phyloP scores from a whole-genome alignment of 2,797 vertebrate genomes.

The Pachyuromys duprasi region DNA sequence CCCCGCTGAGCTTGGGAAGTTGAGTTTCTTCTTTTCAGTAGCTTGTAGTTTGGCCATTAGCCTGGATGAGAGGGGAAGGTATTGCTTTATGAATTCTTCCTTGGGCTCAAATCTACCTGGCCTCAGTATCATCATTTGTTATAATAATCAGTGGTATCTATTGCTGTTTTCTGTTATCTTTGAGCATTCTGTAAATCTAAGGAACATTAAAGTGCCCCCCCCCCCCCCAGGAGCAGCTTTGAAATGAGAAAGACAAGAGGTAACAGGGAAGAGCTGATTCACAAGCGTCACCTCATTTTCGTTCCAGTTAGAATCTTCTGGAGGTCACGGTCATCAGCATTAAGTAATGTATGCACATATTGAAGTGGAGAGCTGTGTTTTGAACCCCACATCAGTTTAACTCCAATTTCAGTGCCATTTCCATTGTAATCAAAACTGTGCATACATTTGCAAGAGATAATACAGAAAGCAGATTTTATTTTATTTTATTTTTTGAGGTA shows the following conservation, averaged over 20 bases:
- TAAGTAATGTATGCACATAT: slow-evolving; percentile 17
- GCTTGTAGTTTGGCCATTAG: background rate
- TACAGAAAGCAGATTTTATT: background rate
- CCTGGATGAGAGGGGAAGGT: background rate
- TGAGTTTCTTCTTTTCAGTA: background rate
- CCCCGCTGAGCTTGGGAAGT: background rate
- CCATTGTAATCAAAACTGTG: slow-evolving; percentile 34
- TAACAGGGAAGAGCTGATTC: background rate
- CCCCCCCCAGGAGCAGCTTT: background rate
- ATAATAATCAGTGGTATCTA: background rate
- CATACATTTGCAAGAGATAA: background rate
- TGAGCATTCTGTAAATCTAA: background rate
- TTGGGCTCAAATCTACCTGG: background rate
- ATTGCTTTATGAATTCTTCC: background rate
- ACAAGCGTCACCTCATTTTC: background rate
- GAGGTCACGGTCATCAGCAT: background rate
- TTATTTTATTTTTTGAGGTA: background rate
- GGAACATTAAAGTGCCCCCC: background rate
- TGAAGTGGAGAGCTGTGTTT: background rate
- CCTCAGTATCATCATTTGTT: background rate
- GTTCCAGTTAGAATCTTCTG: background rate
- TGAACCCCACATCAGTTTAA: background rate
- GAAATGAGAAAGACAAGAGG: background rate
- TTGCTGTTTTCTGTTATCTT: background rate
- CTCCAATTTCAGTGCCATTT: slow-evolving; percentile 12